These are phyloP conservation scores for Stegodyphus dumicola DNA, from an alignment of 1,140 invertebrate genomes.

Conservation along the genomic window DNA sequence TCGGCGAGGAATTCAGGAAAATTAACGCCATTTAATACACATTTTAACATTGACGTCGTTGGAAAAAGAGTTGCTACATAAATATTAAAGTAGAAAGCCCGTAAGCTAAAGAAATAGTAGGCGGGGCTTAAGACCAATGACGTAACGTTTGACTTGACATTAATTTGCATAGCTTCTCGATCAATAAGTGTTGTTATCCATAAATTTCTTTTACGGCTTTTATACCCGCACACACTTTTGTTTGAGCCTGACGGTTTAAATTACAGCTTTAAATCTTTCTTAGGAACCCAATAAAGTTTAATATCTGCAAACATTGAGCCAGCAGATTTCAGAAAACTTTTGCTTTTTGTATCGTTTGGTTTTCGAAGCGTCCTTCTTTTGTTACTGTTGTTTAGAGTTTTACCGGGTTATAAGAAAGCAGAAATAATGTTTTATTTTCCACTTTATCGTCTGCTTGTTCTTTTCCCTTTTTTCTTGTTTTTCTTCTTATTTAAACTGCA, in stretches of 20 bases:
- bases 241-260: conserved; percentile 58
- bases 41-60: background rate
- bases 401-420: conserved; percentile 51
- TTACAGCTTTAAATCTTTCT: conserved; percentile 55
- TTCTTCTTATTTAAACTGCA: conserved; percentile 21
- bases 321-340: conserved; percentile 11
- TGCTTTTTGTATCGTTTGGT: conserved; percentile 47
- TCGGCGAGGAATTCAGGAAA: background rate
- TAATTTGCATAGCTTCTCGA: conserved; percentile 41
- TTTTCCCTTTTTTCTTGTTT: conserved; percentile 10
- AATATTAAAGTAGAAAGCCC: background rate
- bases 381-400: conserved; percentile 28
- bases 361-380: conserved; percentile 5
- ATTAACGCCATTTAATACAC: background rate
- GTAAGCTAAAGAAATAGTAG: background rate
- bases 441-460: conserved; percentile 34
- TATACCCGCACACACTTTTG: conserved; percentile 40
- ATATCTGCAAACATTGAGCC: conserved; percentile 47
- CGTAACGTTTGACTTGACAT: conserved; percentile 45
- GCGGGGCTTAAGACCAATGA: background rate
- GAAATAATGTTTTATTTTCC: conserved; percentile 58
- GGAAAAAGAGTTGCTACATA: background rate
- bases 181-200: conserved; percentile 51
- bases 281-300: conserved; percentile 53
- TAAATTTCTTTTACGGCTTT: conserved; percentile 51